These are phyloP conservation scores for Palythoa grandis DNA, from an alignment of 92 coral and sea anemone genomes.

Conservation along the genomic window DNA sequence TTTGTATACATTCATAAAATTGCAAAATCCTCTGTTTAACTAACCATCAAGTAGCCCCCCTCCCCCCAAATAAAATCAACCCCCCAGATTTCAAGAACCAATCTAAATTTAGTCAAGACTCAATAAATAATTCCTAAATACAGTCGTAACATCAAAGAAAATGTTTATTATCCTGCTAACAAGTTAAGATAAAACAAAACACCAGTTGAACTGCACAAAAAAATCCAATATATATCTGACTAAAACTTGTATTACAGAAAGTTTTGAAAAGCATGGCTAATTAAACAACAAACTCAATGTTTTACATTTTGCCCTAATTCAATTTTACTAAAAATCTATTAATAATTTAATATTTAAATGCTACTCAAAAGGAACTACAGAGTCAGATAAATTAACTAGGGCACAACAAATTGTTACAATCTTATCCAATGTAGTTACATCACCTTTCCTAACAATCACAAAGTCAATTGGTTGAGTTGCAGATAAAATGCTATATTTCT, in stretches of 20 bases:
- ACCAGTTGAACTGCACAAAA: not conserved
- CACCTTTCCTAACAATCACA: conserved; percentile 43
- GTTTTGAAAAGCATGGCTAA: conserved; percentile 11
- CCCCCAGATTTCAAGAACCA: conserved; percentile 1
- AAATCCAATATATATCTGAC: not conserved
- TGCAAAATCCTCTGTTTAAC: not conserved
- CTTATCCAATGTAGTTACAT: conserved; percentile 11
- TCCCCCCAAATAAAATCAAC: not conserved
- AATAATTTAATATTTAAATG: not conserved
- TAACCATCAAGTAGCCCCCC: not conserved
- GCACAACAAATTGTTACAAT: not conserved
- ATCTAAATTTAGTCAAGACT: conserved; percentile 5
- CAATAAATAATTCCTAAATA: not conserved
- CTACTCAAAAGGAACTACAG: conserved; percentile 10
- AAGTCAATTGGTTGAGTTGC: conserved; percentile 62
- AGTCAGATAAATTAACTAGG: conserved; percentile 14
- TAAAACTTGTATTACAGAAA: not conserved
- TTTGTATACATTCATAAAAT: not conserved
- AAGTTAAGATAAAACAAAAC: conserved; percentile 4
- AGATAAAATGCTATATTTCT: conserved; percentile 53
- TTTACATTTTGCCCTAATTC: conserved; percentile 12
- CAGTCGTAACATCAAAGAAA: conserved; percentile 13
- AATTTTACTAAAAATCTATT: conserved; percentile 7
- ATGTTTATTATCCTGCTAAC: conserved; percentile 1
- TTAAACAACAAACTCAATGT: conserved; percentile 13